Conservation (phyloP, 2,888 invertebrate species). For the Pandemis corylana region DNA sequence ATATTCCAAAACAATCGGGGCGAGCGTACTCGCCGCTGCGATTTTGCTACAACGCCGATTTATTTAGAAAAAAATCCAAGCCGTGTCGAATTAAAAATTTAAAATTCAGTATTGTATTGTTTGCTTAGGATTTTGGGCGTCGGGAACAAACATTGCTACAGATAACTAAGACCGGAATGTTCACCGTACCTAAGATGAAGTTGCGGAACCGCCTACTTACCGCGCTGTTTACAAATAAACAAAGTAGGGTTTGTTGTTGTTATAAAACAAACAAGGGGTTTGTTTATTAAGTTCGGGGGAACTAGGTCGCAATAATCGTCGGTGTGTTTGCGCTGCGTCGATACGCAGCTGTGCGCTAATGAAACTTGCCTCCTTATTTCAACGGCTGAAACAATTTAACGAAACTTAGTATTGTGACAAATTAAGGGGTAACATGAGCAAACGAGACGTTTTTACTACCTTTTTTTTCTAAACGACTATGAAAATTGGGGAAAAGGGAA, state of each 20-base stretch:
- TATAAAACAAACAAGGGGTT: conserved; percentile 42
- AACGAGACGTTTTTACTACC: neutral
- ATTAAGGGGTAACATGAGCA: neutral
- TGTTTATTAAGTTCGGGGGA: conserved; percentile 43
- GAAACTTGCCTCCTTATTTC: conserved; percentile 36
- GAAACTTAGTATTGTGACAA: conserved; percentile 13
- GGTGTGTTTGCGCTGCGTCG: conserved; percentile 49
- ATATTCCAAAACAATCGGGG: conserved; percentile 14
- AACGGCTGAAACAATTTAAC: neutral
- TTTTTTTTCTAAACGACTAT: too few species aligned
- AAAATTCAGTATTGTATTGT: conserved; percentile 12
- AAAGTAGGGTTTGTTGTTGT: conserved; percentile 42
- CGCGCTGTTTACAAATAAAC: conserved; percentile 38
- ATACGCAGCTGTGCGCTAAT: conserved; percentile 50
- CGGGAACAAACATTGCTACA: conserved; percentile 15
- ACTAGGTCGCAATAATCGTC: conserved; percentile 37
- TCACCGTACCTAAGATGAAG: conserved; percentile 36
- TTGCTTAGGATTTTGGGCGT: conserved; percentile 16
- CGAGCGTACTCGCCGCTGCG: neutral
- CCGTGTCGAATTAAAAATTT: neutral
- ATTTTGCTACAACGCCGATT: neutral
- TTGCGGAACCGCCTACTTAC: conserved; percentile 40
- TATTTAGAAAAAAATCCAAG: neutral
- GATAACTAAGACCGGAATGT: conserved; percentile 25
- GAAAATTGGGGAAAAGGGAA: too few species aligned